phyloP scores from a whole-genome alignment of 2,888 invertebrate genomes.

The Cyrtodaria siliqua region DNA sequence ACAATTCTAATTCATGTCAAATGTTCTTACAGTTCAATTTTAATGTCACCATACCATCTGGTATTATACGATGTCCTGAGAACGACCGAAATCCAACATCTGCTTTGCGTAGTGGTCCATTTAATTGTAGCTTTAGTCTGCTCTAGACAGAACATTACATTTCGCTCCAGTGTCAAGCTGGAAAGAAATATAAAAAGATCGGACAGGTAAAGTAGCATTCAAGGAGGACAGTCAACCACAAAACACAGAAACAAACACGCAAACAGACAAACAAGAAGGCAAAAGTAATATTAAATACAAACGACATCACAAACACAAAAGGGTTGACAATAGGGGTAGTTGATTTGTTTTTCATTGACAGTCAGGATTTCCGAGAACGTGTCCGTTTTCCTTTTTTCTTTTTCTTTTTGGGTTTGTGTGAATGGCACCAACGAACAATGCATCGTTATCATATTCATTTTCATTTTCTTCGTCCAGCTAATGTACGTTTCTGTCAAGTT shows the following conservation, averaged over 20 bases:
- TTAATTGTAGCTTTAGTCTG: slow-evolving; percentile 36
- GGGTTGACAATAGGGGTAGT: too few species aligned
- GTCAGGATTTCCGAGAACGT: too few species aligned
- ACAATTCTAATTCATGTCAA: slow-evolving; percentile 20
- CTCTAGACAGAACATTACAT: too few species aligned
- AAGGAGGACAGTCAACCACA: too few species aligned
- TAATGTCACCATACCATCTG: slow-evolving; percentile 29
- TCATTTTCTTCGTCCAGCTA: slow-evolving; percentile 20
- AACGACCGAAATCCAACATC: slow-evolving; percentile 36
- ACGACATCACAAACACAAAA: too few species aligned
- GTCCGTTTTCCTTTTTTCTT: too few species aligned
- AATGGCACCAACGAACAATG: slow-evolving; percentile 17
- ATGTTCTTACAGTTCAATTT: slow-evolving; percentile 19
- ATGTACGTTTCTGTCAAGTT: slow-evolving; percentile 14
- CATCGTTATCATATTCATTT: slow-evolving; percentile 31
- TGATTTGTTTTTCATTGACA: slow-evolving; percentile 23
- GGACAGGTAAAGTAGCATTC: too few species aligned
- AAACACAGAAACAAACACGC: too few species aligned
- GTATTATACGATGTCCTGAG: slow-evolving; percentile 37
- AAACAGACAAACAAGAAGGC: too few species aligned
- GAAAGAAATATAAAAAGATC: too few species aligned
- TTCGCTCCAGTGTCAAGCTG: too few species aligned
- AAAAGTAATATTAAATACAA: too few species aligned
- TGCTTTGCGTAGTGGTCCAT: slow-evolving; percentile 21
- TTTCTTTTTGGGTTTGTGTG: neutral